phyloP scores from a whole-genome alignment of 2,888 invertebrate species.

The Xestia sexstrigata region DNA sequence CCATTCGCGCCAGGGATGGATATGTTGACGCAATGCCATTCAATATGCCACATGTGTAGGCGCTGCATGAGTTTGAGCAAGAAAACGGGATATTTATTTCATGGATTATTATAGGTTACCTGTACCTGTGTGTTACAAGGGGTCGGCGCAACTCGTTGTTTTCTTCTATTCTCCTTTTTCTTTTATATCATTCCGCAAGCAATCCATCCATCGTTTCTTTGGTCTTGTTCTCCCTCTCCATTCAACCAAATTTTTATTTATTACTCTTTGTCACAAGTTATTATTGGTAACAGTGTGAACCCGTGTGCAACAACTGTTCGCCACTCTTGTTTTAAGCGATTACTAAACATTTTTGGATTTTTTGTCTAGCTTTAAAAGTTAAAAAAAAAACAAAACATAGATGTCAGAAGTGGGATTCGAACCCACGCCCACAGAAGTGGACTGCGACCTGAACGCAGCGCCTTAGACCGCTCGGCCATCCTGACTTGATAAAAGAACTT shows the following conservation, averaged over 20 bases:
- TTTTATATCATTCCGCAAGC: no score
- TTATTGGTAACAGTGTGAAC: no score
- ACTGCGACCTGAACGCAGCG: constrained; percentile 67
- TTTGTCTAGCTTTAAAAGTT: background rate
- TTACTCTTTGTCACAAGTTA: no score
- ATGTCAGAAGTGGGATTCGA: constrained; percentile 66
- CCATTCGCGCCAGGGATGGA: constrained; percentile 72
- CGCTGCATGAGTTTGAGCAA: constrained; percentile 46
- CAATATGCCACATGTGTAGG: constrained; percentile 72
- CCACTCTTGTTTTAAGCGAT: no score
- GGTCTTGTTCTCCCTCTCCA: no score
- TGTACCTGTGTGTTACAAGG: no score
- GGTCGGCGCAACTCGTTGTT: no score
- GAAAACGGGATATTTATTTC: constrained; percentile 5
- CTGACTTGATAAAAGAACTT: fast-evolving
- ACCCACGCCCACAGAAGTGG: constrained; percentile 67
- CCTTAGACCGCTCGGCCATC: constrained; percentile 61
- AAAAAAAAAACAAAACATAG: background rate
- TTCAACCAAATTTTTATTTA: no score
- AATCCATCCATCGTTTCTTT: no score
- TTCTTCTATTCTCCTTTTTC: no score
- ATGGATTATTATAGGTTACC: background rate
- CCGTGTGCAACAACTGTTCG: no score
- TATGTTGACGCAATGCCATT: constrained; percentile 82
- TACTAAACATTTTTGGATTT: no score